Evolutionary conservation across 2,113 vertebrate species (phyloP).

Genomic region (Sturnus vulgaris): DNA sequence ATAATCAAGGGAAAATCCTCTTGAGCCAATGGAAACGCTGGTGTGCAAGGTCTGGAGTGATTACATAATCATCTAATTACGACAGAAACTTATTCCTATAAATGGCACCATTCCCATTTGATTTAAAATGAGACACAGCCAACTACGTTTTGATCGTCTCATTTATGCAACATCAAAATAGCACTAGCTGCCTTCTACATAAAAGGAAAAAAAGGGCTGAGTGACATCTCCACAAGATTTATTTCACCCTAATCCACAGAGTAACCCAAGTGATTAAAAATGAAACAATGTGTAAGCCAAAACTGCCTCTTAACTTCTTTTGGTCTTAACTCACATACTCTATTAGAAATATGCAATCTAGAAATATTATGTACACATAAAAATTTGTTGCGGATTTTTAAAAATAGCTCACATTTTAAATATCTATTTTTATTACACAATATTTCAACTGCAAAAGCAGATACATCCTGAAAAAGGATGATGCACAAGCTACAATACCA

Average conservation of each 20-base stretch:
- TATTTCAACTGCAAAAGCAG: neutral
- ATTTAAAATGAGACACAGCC: conserved; percentile 24
- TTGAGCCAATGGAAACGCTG: neutral
- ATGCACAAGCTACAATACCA: neutral
- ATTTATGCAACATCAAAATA: conserved; percentile 41
- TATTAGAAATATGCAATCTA: neutral
- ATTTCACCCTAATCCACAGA: neutral
- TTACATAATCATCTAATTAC: conserved; percentile 36
- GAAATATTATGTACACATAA: neutral
- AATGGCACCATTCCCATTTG: neutral
- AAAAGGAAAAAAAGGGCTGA: conserved; percentile 1
- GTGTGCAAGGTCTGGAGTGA: neutral
- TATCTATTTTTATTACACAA: neutral
- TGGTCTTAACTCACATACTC: neutral
- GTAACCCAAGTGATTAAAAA: neutral
- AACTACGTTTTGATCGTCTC: conserved; percentile 18
- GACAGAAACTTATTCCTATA: conserved; percentile 1
- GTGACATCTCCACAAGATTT: neutral
- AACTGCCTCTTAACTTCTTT: neutral
- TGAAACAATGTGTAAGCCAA: neutral
- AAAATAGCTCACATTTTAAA: neutral
- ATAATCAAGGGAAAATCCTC: neutral
- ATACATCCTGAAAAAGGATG: neutral
- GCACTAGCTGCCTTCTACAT: neutral
- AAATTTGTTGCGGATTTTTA: neutral